Percentiles rank a stretch among this genome's conserved stretches.
Evolutionary conservation across 2,797 vertebrate species (phyloP).

Genomic region (Sternarchorhynchus goeldii): DNA sequence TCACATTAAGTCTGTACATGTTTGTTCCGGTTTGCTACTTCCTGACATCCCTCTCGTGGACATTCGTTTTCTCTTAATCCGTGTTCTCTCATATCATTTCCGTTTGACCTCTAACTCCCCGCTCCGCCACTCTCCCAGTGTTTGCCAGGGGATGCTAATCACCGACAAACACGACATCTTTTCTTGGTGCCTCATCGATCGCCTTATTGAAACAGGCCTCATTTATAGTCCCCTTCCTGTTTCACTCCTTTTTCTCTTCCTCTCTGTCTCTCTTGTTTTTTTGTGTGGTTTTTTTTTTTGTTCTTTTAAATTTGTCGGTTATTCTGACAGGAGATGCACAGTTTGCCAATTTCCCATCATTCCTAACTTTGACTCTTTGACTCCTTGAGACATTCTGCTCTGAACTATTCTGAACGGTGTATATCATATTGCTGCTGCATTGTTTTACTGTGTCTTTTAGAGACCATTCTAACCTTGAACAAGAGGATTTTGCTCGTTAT

Average conservation of each 20-base stretch:
- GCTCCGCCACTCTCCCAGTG: conserved; percentile 42
- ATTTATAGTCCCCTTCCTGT: conserved; percentile 82
- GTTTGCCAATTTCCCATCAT: conserved; percentile 75
- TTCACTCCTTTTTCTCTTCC: conserved; percentile 55
- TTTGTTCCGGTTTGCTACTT: conserved; percentile 37
- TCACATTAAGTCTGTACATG: conserved; percentile 9
- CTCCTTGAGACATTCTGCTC: conserved; percentile 50
- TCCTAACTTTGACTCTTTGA: conserved; percentile 70
- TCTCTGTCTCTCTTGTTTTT: conserved; percentile 56
- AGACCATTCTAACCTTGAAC: too few relatives aligned
- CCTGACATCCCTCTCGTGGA: conserved; percentile 27
- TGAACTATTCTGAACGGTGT: conserved; percentile 28
- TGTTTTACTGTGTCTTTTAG: neutral
- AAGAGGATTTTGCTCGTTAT: too few relatives aligned
- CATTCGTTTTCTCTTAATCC: conserved; percentile 42
- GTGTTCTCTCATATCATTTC: conserved; percentile 26
- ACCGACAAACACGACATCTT: conserved; percentile 75
- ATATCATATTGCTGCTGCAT: neutral
- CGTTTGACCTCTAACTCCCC: conserved; percentile 26
- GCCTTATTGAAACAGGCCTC: conserved; percentile 80
- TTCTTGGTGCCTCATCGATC: conserved; percentile 77
- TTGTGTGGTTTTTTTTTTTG: conserved; percentile 23
- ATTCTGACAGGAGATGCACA: conserved; percentile 74
- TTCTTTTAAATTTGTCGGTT: conserved; percentile 58
- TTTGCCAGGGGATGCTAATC: conserved; percentile 72